Percentiles rank a stretch among this genome's conserved stretches.
These are phyloP conservation scores for Acleris holmiana DNA, from an alignment of 2,888 invertebrate species.

Conservation along the genomic window DNA sequence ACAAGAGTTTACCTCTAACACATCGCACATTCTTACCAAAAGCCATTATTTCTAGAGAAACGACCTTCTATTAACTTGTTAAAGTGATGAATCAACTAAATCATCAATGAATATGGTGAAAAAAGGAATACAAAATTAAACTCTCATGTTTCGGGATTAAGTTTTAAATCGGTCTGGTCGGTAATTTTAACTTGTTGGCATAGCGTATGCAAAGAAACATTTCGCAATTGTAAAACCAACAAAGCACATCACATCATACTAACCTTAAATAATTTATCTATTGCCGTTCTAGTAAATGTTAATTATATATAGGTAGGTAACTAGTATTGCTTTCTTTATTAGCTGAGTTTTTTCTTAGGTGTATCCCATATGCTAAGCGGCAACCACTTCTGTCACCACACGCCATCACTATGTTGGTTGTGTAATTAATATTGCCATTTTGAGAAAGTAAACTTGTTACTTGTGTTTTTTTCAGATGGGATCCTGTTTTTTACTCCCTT, in stretches of 20 bases:
- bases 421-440: too few relatives aligned
- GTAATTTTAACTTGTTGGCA: neutral
- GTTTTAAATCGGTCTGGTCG: neutral
- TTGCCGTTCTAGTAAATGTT: too few relatives aligned
- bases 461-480: too few relatives aligned
- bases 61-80: conserved; percentile 25
- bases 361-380: too few relatives aligned
- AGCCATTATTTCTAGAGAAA: conserved; percentile 22
- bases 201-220: conserved; percentile 4
- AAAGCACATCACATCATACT: neutral
- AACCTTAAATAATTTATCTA: neutral
- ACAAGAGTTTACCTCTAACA: conserved; percentile 10
- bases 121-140: neutral
- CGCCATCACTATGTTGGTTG: too few relatives aligned
- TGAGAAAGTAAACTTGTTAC: too few relatives aligned
- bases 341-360: too few relatives aligned
- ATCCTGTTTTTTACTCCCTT: too few relatives aligned
- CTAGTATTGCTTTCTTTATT: too few relatives aligned
- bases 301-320: neutral
- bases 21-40: conserved; percentile 22
- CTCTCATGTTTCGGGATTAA: neutral
- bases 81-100: conserved; percentile 23
- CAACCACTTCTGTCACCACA: too few relatives aligned
- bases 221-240: conserved; percentile 1
- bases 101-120: neutral